phyloP scores from a whole-genome alignment of 2,113 vertebrate genomes.

The Tichodroma muraria region DNA sequence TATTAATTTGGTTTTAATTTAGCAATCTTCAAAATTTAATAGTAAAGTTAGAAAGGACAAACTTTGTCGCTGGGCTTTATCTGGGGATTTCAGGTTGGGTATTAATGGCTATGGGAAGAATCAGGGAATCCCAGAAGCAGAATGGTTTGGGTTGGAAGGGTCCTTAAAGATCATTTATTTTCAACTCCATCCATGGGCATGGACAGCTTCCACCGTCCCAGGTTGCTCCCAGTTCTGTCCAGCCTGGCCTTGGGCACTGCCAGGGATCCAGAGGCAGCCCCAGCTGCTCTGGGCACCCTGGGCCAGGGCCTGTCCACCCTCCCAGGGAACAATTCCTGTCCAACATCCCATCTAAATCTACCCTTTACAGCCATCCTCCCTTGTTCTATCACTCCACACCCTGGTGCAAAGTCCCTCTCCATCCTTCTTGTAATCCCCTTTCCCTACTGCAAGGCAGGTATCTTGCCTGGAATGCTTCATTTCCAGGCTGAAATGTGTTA shows the following conservation, averaged over 20 bases:
- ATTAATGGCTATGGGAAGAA: not conserved
- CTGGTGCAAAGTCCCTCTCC: not conserved
- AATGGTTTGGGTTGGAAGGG: not conserved
- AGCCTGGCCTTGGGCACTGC: not conserved
- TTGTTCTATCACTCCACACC: not conserved
- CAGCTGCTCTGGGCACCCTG: not conserved
- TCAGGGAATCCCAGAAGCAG: not conserved
- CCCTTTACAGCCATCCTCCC: not conserved
- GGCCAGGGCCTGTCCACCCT: not conserved
- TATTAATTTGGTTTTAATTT: not conserved
- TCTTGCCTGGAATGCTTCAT: not conserved
- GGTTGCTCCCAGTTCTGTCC: accelerated
- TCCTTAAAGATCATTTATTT: not conserved
- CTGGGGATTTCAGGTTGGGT: not conserved
- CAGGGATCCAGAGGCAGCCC: not conserved
- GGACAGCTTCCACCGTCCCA: not conserved
- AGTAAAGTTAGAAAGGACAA: not conserved
- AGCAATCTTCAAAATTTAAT: not conserved
- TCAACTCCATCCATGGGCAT: not conserved
- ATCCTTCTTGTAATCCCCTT: not conserved
- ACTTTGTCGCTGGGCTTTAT: not conserved
- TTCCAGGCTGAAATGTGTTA: not conserved
- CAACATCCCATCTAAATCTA: not conserved
- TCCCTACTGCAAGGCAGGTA: not conserved
- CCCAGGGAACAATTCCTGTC: accelerated